Base-by-base conservation (phyloP, 2,797 vertebrate genomes). In the Miichthys miiuy region DNA sequence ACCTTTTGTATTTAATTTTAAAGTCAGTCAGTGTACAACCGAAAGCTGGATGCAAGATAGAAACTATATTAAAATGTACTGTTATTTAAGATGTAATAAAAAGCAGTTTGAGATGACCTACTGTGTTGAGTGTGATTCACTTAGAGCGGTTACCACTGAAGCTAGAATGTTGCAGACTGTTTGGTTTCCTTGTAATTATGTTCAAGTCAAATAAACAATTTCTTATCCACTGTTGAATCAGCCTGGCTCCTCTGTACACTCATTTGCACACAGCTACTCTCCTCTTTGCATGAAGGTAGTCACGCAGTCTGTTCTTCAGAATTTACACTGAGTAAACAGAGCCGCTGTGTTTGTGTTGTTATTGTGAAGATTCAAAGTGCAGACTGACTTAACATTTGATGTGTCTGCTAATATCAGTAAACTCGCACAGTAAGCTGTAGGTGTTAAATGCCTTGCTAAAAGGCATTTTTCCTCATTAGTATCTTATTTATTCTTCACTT, bases 61-160 rank as follows among this genome's bases (percentile, higher is more conserved):
- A 98, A 96, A 96, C 97, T 99, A 97, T 99, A 98, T 98, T 98
- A 97, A 97, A 97, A 99, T 98, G 98, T 99, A 97, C 98, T 99
- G 97, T 99, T 99, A 99, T 99, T 99, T 99, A 99, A 99, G 97
- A 97, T 97, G 97, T 98, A 99, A 99, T 99, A 99, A 99, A 99
- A 99, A 98, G 97, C 98, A 98, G 98, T 99, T 99, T 99, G 98
- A 98, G 97, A 98, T 96, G 97, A 99, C 91, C 68, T 92, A 60
- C 83, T 85, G 82, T 93, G 86, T 92, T 83, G 88, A 91, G 91
- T 92, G 90, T 94, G 91, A 92, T 92, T 94, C 87, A 87, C 89
- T 92, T 90, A 87, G 85, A 91, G 86, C 64, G 72, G 81, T 80
- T 90, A 63, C 82, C 82, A 90, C 89, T 88, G 81, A 91, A 88